Conservation (phyloP, 2,113 vertebrate genomes). For the Platycercus adscitus region DNA sequence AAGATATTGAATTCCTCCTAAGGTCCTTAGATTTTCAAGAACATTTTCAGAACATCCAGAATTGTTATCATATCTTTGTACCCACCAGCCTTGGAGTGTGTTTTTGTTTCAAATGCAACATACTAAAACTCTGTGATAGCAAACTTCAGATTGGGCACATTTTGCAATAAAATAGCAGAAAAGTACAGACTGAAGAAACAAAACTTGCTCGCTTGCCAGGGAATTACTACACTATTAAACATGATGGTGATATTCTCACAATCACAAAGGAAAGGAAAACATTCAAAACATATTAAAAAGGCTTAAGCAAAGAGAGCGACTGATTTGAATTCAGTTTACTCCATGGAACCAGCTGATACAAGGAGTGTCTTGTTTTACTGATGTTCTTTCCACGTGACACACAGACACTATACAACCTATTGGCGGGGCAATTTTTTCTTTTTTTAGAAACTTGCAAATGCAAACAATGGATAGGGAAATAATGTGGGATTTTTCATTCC, state of each 20-base stretch:
- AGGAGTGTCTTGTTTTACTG: background rate
- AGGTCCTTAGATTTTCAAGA: background rate
- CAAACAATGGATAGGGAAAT: background rate
- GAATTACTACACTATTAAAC: background rate
- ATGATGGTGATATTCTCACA: background rate
- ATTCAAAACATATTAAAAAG: background rate
- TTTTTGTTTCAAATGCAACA: fast-evolving
- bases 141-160: background rate
- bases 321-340: background rate
- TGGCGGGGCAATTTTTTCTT: background rate
- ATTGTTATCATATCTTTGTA: background rate
- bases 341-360: background rate
- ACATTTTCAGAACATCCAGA: background rate
- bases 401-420: background rate
- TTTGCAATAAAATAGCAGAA: constrained; percentile 60
- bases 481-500: background rate
- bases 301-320: background rate
- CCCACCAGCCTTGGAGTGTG: fast-evolving
- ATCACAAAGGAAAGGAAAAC: background rate
- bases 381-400: fast-evolving
- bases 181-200: constrained; percentile 53
- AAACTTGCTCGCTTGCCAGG: background rate
- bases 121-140: background rate
- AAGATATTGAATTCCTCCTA: background rate
- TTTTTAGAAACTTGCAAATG: background rate